These are phyloP conservation scores for Podilymbus podiceps DNA, from an alignment of 2,113 vertebrate species.

Conservation along the genomic window DNA sequence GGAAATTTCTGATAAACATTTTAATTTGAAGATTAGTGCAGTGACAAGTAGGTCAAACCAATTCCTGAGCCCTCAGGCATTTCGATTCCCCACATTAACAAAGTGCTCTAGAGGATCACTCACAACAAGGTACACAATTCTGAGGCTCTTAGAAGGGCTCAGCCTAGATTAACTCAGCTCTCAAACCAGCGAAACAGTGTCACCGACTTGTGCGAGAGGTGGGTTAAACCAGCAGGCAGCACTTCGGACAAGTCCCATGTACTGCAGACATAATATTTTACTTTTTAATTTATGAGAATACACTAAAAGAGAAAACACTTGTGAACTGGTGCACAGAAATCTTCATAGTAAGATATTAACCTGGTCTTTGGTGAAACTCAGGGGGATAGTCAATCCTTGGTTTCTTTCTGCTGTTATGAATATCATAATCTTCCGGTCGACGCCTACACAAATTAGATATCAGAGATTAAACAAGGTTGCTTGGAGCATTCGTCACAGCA, in stretches of 20 bases:
- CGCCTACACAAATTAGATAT: constrained; percentile 95
- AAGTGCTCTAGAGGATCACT: background rate
- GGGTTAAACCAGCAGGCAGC: background rate
- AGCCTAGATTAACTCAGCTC: background rate
- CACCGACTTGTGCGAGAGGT: background rate
- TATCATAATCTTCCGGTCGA: constrained; percentile 98
- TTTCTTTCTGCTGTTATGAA: constrained; percentile 98
- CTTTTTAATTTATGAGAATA: background rate
- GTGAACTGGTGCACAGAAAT: constrained; percentile 55
- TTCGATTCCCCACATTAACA: background rate
- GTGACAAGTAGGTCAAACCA: background rate
- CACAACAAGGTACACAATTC: background rate
- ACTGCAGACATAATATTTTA: background rate
- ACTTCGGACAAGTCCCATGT: background rate
- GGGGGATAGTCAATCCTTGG: constrained; percentile 93
- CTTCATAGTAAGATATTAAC: constrained; percentile 86
- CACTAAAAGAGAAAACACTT: constrained; percentile 8
- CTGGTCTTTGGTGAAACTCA: constrained; percentile 97
- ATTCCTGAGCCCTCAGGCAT: background rate
- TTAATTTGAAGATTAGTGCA: background rate
- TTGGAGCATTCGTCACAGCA: constrained; percentile 62
- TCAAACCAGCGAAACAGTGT: background rate
- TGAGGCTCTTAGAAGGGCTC: background rate
- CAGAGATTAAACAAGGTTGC: constrained; percentile 80
- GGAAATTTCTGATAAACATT: background rate